phyloP scores from a whole-genome alignment of 2,113 vertebrate species.

The Hemiprocne comata region DNA sequence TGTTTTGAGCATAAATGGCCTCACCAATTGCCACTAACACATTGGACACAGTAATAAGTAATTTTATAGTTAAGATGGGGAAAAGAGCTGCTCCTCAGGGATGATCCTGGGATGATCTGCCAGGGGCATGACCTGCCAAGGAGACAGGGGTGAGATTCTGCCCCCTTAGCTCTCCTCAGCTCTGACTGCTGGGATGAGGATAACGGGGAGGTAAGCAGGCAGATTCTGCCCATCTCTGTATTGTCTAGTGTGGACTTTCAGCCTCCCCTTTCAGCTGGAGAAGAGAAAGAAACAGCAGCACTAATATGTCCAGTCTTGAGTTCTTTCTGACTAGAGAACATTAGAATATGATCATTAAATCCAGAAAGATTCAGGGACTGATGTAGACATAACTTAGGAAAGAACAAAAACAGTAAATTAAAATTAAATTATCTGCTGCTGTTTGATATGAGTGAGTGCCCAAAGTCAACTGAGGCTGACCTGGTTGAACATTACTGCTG shows the following conservation, averaged over 20 bases:
- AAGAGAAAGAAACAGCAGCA: neutral
- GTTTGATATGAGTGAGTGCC: neutral
- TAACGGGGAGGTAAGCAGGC: fast-evolving
- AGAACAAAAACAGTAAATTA: neutral
- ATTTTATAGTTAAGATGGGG: neutral
- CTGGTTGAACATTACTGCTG: neutral
- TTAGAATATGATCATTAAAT: neutral
- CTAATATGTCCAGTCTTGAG: fast-evolving
- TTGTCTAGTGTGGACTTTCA: neutral
- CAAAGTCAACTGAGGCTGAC: neutral
- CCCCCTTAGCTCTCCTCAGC: neutral
- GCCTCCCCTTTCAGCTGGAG: neutral
- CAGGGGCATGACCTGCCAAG: neutral
- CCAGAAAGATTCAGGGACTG: neutral
- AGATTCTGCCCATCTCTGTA: neutral
- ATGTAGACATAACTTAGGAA: neutral
- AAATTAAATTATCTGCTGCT: neutral
- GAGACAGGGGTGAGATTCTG: neutral
- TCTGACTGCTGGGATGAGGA: neutral
- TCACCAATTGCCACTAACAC: neutral
- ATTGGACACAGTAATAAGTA: neutral
- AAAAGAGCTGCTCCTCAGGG: neutral
- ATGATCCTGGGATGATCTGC: neutral
- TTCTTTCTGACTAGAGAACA: neutral
- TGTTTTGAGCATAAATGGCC: neutral